phyloP scores from a whole-genome alignment of 2,113 vertebrate species.

The Poeciliopsis turrubarensis region DNA sequence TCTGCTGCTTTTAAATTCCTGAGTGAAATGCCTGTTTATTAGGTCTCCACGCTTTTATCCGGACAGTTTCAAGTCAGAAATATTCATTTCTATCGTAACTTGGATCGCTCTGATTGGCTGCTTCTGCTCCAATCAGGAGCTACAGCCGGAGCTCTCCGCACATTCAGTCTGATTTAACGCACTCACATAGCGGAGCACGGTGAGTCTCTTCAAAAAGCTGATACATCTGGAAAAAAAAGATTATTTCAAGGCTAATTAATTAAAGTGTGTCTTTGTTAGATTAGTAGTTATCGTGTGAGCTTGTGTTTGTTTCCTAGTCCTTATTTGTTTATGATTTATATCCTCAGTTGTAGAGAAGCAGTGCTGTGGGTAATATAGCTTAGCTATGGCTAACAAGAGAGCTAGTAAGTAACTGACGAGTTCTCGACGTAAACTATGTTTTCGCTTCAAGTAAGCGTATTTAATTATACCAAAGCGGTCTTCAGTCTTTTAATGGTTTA shows the following conservation, averaged over 20 bases:
- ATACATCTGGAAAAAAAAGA: not conserved
- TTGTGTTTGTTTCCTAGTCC: rapidly evolving
- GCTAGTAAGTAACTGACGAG: conserved; percentile 54
- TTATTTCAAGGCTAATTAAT: not conserved
- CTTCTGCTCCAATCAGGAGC: conserved; percentile 57
- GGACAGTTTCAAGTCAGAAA: not conserved
- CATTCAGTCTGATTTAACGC: conserved; percentile 51
- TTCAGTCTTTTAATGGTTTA: not conserved
- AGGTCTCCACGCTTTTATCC: no score
- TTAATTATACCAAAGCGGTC: rapidly evolving
- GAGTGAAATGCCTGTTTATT: no score
- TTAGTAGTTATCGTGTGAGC: not conserved
- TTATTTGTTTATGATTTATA: not conserved
- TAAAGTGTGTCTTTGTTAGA: not conserved
- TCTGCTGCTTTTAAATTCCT: no score
- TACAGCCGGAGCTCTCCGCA: conserved; percentile 33
- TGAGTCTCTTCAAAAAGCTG: conserved; percentile 41
- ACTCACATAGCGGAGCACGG: conserved; percentile 65
- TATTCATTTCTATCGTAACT: conserved; percentile 7
- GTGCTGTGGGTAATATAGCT: conserved; percentile 27
- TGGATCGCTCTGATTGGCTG: conserved; percentile 58
- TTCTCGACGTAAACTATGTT: conserved; percentile 19
- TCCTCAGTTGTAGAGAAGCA: not conserved
- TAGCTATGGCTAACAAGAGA: conserved; percentile 60
- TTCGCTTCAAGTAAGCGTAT: not conserved